Percentiles rank a stretch among this genome's conserved stretches.
phyloP scores from a whole-genome alignment of 2,113 vertebrate species.

The Tachysurus fulvidraco region DNA sequence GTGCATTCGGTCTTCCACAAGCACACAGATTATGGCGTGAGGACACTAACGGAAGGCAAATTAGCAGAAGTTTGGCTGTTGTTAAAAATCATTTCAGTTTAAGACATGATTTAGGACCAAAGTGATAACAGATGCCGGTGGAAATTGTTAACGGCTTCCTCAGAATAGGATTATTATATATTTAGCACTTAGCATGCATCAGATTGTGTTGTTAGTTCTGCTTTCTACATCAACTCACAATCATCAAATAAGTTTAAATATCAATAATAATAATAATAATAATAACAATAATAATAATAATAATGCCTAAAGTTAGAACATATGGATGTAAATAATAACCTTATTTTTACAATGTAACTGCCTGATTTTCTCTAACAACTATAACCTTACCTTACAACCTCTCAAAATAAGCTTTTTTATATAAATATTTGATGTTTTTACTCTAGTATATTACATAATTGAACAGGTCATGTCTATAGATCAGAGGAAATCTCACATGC shows the following conservation, averaged over 20 bases:
- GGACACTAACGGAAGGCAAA: not conserved
- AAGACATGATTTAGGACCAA: not conserved
- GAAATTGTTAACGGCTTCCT: not conserved
- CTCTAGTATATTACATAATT: constrained; percentile 11
- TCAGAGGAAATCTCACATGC: not conserved
- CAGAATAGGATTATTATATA: not conserved
- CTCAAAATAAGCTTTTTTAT: not conserved
- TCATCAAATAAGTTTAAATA: not conserved
- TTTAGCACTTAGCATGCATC: not conserved
- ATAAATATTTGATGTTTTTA: constrained; percentile 22
- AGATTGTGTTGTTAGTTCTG: not conserved
- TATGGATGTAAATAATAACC: not conserved
- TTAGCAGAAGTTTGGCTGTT: not conserved
- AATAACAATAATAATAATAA: not conserved
- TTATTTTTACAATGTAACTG: not conserved
- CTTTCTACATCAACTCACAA: not conserved
- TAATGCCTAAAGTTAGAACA: not conserved
- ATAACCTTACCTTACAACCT: not conserved
- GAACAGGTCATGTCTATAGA: constrained; percentile 2
- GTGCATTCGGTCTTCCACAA: not conserved
- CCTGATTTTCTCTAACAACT: not conserved
- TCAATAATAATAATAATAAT: not conserved
- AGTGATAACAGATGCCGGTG: not conserved
- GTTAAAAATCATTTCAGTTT: not conserved
- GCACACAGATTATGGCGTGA: not conserved